Evolutionary conservation across 1,140 invertebrate species (phyloP).

Genomic region (Bombus balteatus): DNA sequence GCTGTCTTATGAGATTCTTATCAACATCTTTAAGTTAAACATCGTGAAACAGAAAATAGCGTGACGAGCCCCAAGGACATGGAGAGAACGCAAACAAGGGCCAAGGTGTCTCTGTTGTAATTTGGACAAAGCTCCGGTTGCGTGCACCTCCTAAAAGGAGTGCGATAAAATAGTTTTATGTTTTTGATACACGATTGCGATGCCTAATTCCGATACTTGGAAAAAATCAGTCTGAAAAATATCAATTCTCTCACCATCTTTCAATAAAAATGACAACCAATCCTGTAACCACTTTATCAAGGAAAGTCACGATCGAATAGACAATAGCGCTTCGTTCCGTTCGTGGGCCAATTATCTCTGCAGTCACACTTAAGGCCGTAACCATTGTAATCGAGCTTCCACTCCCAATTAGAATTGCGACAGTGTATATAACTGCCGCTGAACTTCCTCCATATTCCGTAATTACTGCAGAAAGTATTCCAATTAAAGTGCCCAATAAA

Average conservation of each 20-base stretch:
- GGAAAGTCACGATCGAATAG: conserved; percentile 96
- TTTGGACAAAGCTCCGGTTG: conserved; percentile 86
- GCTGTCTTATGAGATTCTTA: neutral
- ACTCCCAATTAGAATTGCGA: conserved; percentile 85
- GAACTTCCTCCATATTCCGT: conserved; percentile 73
- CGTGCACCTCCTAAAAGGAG: conserved; percentile 85
- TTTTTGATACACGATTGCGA: too few species aligned
- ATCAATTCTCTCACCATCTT: conserved; percentile 84
- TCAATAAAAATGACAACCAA: conserved; percentile 94
- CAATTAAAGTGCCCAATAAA: conserved; percentile 75
- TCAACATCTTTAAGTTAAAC: conserved; percentile 26
- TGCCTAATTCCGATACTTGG: neutral
- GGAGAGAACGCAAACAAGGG: conserved; percentile 89
- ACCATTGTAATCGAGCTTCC: conserved; percentile 95
- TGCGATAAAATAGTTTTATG: too few species aligned
- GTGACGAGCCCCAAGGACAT: conserved; percentile 87
- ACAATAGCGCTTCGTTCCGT: conserved; percentile 95
- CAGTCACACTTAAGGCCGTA: conserved; percentile 94
- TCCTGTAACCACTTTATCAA: conserved; percentile 96
- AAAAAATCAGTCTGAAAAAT: conserved; percentile 30
- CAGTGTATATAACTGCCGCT: conserved; percentile 72
- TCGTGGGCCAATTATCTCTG: conserved; percentile 94
- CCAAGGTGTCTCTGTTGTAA: conserved; percentile 90
- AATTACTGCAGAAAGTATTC: conserved; percentile 73
- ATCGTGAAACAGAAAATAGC: conserved; percentile 73